These are phyloP conservation scores for Lepidostoma basale DNA, from an alignment of 1,140 invertebrate genomes.

Conservation along the genomic window DNA sequence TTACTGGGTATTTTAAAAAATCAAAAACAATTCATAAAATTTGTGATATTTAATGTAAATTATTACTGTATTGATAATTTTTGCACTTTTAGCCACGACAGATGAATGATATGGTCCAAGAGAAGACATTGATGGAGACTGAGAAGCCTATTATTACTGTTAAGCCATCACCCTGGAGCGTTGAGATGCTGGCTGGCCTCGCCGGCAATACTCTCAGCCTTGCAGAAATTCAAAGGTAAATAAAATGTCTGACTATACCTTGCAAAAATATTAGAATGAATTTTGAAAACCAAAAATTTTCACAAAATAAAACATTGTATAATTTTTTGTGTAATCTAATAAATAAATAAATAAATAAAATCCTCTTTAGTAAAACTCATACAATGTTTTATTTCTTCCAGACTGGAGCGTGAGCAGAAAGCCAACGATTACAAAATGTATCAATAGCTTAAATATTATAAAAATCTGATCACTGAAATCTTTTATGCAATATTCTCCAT, in stretches of 20 bases:
- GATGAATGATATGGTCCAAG: neutral
- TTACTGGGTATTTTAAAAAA: too few species aligned
- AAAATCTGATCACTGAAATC: too few species aligned
- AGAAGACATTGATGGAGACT: neutral
- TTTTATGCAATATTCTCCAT: too few species aligned
- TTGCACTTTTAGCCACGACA: constrained; percentile 8
- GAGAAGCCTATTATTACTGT: neutral
- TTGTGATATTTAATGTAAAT: too few species aligned
- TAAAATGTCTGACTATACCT: neutral
- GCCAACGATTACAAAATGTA: too few species aligned
- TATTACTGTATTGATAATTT: too few species aligned
- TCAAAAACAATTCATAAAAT: too few species aligned
- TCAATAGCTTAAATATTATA: too few species aligned
- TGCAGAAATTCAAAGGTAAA: constrained; percentile 22
- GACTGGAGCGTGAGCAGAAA: constrained; percentile 24
- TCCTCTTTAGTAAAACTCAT: neutral
- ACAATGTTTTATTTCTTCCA: neutral
- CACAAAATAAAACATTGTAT: too few species aligned
- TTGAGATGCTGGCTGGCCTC: neutral
- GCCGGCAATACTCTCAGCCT: neutral
- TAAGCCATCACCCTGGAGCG: constrained; percentile 6
- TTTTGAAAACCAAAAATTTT: too few species aligned
- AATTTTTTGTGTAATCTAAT: too few species aligned
- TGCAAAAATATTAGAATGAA: neutral
- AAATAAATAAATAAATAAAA: too few species aligned